Evolutionary conservation across 92 coral and sea anemone genomes (phyloP), one percentile per base, ranked within the genome.

Genomic region (Actinostola sp.): DNA sequence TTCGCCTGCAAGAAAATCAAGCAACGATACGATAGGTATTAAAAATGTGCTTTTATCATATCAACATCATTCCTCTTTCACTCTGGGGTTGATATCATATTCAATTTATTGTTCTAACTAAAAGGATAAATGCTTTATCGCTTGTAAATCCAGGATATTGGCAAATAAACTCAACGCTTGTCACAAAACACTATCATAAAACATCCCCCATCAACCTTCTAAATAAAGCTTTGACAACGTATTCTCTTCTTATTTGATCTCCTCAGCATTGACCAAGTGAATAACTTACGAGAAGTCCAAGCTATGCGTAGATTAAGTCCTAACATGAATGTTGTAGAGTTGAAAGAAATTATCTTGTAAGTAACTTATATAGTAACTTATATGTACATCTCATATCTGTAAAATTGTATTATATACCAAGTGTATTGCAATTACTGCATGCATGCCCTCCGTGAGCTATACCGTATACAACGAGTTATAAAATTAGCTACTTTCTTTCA

Each of bases 1-100:
- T 94, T 91, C 71, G 98, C 98, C 1, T 94, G 98, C 63, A 94
- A 94, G 82, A 94, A 94, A 79, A 94, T 94, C 95, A 94, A 94
- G 53, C 98, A 91, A 25, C 90, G 91, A 35, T 94, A 94, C 45
- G 98, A 94, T 42, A 94, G 95, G 98, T 94, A 54, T 11, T n/a
- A n/a, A n/a, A 4, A 58, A 21, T 54, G 44, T 33, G 31, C 2
- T 54, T 58, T 27, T 32, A 51, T 24, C 14, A 20, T 42, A 35
- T 38, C 23, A 57, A 25, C 57, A 8, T 7, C 24, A 21, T 20
- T 56, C 8, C n/a, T 38, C 15, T 39, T 30, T 52, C 35, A 33
- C 30, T 15, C 20, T 27, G 2, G 4, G 38, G 29, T 44, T 70
- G 10, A 53, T 53, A 2, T 70, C 17, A 17, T n/a, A 71, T 68